Evolutionary conservation across 1,140 invertebrate species (phyloP), one percentile per base, ranked within the genome.

Genomic region (Lasaia peninsularis): DNA sequence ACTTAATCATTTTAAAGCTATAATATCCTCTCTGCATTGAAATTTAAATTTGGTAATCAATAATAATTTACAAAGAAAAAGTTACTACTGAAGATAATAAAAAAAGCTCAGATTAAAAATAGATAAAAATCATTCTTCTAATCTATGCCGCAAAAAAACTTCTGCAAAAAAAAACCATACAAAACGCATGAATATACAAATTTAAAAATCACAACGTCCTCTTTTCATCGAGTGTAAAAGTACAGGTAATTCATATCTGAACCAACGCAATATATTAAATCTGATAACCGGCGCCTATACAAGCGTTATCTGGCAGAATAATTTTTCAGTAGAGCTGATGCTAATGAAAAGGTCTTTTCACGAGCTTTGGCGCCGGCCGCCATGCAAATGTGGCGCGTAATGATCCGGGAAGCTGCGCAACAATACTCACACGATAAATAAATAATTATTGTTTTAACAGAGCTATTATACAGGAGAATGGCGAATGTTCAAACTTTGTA

Each of bases 311-410:
- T 79, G 66, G 53, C 73, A 34, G 21, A 68, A 69, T 73, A 83
- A 79, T 82, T 80, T 75, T 80, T 81, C 81, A 68, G 44, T 68
- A 73, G 73, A 76, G 78, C 81, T 80, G 83, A 79, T 75, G 66
- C 76, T 86, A 78, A 80, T 87, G 82, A 84, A 87, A 85, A 83
- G 75, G 81, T 77, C 79, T 74, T 73, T 87, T 85, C 81, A 87
- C 37, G 37, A 44, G 37, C 37, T 44, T 85, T 85, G 83, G 65
- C 78, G 81, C 83, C 77, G 82, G 76, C 67, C 77, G 60, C 66
- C 70, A 77, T 82, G 80, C 80, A 85, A 85, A 80, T 71, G 75
- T 75, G 82, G 69, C 72, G 71, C 56, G 69, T 69, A 62, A 68
- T 69, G 66, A 67, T 60, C 57, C 60, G 34, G 20, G 20, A 40